A percentile compares a stretch with the other conserved stretches of the same genome.
Evolutionary conservation across 1,140 invertebrate genomes (phyloP).

Genomic region (Macrocentrus cingulum): DNA sequence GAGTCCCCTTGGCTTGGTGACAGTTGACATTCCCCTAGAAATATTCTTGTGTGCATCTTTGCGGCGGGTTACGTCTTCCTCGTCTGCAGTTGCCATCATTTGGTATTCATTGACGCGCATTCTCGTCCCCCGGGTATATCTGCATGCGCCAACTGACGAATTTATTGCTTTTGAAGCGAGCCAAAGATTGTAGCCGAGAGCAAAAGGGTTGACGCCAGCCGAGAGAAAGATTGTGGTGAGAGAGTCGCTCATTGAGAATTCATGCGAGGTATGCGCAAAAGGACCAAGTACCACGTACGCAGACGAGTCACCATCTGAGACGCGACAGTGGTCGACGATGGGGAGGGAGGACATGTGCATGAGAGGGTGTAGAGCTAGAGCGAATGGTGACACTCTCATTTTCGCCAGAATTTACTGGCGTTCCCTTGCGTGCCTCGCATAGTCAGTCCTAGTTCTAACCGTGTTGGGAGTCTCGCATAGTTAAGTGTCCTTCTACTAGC

Average conservation of each 20-base stretch:
- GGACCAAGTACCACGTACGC: too few relatives aligned
- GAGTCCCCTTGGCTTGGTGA: too few relatives aligned
- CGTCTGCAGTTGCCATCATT: constrained; percentile 13
- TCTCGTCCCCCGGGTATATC: constrained; percentile 18
- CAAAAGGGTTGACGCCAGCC: background rate
- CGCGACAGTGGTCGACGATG: too few relatives aligned
- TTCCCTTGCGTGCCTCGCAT: constrained; percentile 57
- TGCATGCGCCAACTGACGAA: constrained; percentile 45
- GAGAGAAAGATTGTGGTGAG: constrained; percentile 6
- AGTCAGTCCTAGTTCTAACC: constrained; percentile 54
- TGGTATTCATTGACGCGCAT: constrained; percentile 30
- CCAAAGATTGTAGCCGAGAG: constrained; percentile 36
- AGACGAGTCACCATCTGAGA: too few relatives aligned
- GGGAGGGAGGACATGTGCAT: constrained; percentile 11
- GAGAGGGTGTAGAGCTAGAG: constrained; percentile 26
- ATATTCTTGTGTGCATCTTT: background rate
- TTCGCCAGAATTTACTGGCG: constrained; percentile 58
- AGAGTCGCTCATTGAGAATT: constrained; percentile 47
- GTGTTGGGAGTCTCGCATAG: constrained; percentile 50
- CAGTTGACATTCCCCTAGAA: background rate
- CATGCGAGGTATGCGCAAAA: too few relatives aligned
- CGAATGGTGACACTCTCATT: constrained; percentile 58
- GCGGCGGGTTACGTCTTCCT: background rate
- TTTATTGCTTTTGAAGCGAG: constrained; percentile 49
- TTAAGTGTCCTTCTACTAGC: constrained; percentile 49